Evolutionary conservation across 2,797 vertebrate species (phyloP).

Genomic region (Brachymystax lenok): DNA sequence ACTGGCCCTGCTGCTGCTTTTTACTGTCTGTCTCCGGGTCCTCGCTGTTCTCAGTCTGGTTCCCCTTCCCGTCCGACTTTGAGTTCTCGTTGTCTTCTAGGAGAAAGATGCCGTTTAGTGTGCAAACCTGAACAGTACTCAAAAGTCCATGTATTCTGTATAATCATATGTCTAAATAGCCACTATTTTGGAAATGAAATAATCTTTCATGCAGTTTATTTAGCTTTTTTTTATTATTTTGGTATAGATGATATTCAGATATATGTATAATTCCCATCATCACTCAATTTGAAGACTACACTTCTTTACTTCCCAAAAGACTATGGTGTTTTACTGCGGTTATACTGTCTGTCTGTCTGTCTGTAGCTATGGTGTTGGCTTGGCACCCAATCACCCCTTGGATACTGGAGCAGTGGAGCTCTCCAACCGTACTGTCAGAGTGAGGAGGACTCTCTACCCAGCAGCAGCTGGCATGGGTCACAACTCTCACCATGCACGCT

Average conservation of each 20-base stretch:
- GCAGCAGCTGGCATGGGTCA: slow-evolving; percentile 48
- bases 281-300: neutral
- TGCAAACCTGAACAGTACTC: neutral
- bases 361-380: neutral
- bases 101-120: slow-evolving; percentile 37
- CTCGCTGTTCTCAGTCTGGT: slow-evolving; percentile 90
- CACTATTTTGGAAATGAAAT: neutral
- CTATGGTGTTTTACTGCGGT: neutral
- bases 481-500: slow-evolving; percentile 44
- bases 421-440: slow-evolving; percentile 17
- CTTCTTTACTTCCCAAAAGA: neutral
- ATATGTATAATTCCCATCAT: neutral
- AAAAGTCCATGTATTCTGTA: neutral
- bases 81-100: slow-evolving; percentile 92
- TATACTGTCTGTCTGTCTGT: too few relatives aligned
- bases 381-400: neutral
- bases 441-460: slow-evolving; percentile 29
- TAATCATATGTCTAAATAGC: neutral
- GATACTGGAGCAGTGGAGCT: neutral
- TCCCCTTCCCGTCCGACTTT: slow-evolving; percentile 90
- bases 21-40: slow-evolving; percentile 88
- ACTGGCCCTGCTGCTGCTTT: slow-evolving; percentile 85
- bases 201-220: neutral
- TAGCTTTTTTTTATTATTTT: neutral
- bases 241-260: neutral